Percentiles rank a stretch among this genome's conserved stretches.
These are phyloP conservation scores for Nyctibius bracteatus DNA, from an alignment of 2,113 vertebrate genomes.

Conservation along the genomic window DNA sequence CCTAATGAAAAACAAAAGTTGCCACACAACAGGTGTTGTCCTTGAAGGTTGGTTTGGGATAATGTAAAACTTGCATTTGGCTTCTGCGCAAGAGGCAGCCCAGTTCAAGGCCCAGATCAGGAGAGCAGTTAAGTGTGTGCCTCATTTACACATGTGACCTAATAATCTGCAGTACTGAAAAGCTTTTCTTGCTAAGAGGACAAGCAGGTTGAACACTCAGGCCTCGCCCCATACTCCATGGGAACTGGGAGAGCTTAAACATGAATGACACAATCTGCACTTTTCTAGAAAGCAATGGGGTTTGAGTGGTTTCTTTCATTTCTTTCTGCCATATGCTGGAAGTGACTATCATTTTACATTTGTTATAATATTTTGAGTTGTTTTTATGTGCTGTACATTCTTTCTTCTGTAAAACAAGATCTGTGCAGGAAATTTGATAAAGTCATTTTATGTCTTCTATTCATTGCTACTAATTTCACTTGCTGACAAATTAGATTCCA, in stretches of 20 bases:
- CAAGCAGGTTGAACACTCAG: background rate
- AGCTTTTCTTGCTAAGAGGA: background rate
- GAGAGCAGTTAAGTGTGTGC: background rate
- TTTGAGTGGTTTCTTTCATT: background rate
- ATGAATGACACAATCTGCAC: background rate
- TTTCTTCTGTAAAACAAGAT: conserved; percentile 15
- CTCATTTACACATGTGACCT: background rate
- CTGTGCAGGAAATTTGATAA: conserved; percentile 13
- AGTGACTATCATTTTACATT: background rate
- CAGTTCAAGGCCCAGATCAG: background rate
- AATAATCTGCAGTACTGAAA: background rate
- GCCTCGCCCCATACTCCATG: background rate
- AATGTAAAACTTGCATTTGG: background rate
- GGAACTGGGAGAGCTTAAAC: background rate
- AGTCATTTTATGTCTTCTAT: conserved; percentile 21
- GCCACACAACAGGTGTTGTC: background rate
- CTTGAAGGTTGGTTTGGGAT: background rate
- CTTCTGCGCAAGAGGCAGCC: background rate
- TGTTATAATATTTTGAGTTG: conserved; percentile 17
- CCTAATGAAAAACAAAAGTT: background rate
- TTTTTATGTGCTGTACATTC: background rate
- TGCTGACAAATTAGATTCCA: conserved; percentile 20
- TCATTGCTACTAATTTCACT: conserved; percentile 24
- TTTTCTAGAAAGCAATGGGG: background rate
- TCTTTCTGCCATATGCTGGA: background rate